Percentiles rank a stretch among this genome's conserved stretches.
Evolutionary conservation across 2,797 vertebrate genomes (phyloP).

Genomic region (Melanotaenia parkinsoni): DNA sequence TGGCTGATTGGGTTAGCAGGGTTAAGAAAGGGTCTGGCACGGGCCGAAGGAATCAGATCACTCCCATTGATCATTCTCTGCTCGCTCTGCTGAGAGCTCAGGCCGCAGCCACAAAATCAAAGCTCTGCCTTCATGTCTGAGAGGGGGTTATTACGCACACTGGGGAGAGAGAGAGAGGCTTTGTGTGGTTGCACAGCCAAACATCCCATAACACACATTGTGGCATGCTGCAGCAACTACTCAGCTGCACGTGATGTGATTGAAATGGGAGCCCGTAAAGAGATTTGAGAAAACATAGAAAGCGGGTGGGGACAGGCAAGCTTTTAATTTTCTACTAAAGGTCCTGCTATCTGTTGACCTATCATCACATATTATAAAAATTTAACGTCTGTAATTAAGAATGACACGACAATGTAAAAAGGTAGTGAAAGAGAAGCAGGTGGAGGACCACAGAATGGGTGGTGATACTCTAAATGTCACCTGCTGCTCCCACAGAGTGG

Average conservation of each 20-base stretch:
- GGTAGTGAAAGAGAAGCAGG: constrained; percentile 5
- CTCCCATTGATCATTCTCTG: constrained; percentile 79
- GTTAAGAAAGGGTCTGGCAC: constrained; percentile 75
- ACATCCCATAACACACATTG: constrained; percentile 41
- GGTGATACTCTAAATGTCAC: constrained; percentile 56
- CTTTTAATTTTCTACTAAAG: background rate
- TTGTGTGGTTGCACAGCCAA: constrained; percentile 49
- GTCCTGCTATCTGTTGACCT: constrained; percentile 23
- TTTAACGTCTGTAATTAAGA: constrained; percentile 29
- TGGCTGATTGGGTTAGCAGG: constrained; percentile 76
- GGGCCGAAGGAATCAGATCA: constrained; percentile 77
- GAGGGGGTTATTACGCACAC: constrained; percentile 53
- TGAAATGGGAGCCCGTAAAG: constrained; percentile 34
- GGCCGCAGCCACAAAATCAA: constrained; percentile 68
- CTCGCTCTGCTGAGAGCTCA: constrained; percentile 63
- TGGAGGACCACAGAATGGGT: constrained; percentile 18
- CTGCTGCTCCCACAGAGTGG: constrained; percentile 23
- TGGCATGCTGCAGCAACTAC: constrained; percentile 26
- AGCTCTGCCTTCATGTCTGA: constrained; percentile 66
- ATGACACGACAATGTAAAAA: constrained; percentile 21
- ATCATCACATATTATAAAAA: constrained; percentile 36
- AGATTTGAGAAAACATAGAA: constrained; percentile 25
- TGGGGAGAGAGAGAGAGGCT: constrained; percentile 39
- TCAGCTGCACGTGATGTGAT: constrained; percentile 37
- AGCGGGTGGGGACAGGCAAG: background rate